Evolutionary conservation across 2,888 invertebrate genomes (phyloP).

Genomic region (Escarpia spicata): DNA sequence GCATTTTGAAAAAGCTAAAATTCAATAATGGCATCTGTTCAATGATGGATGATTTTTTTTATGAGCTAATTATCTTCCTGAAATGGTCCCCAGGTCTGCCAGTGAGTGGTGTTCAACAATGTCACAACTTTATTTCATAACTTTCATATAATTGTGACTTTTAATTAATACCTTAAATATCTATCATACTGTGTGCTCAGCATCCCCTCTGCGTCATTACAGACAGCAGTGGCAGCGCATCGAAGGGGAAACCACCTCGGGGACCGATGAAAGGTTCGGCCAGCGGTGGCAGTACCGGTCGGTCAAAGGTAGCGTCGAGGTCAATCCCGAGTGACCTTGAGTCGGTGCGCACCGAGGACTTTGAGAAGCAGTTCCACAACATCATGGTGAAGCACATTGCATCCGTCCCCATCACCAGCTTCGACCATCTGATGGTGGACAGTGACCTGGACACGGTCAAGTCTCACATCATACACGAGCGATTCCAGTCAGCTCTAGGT

Average conservation of each 20-base stretch:
- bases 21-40: no score
- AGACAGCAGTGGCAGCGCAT: background rate
- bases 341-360: conserved; percentile 52
- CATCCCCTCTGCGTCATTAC: background rate
- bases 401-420: conserved; percentile 39
- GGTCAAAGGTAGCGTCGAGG: background rate
- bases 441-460: conserved; percentile 43
- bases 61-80: background rate
- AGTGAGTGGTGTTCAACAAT: background rate
- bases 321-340: conserved; percentile 46
- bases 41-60: no score
- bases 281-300: background rate
- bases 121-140: background rate
- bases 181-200: background rate
- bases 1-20: no score
- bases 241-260: background rate
- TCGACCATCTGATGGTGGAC: conserved; percentile 39
- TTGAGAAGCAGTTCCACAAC: conserved; percentile 47
- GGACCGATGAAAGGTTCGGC: background rate
- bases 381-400: conserved; percentile 43
- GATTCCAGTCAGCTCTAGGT: conserved; percentile 34
- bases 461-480: conserved; percentile 37
- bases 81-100: background rate
- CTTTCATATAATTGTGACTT: background rate
- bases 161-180: background rate